These are phyloP conservation scores for Amphiduros pacificus DNA, from an alignment of 2,888 invertebrate genomes.

Conservation along the genomic window DNA sequence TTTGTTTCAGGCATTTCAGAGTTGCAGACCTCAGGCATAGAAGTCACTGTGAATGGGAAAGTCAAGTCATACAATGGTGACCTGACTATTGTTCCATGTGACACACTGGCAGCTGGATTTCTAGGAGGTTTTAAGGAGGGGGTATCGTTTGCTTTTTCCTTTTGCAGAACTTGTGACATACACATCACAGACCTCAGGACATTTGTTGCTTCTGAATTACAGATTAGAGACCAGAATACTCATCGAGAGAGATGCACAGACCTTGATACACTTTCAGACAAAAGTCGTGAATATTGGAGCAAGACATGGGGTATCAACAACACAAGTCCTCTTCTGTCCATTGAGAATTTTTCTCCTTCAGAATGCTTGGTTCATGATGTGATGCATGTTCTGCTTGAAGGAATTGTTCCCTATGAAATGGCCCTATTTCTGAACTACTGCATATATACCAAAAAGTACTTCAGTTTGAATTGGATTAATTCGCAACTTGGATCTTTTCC, in stretches of 20 bases:
- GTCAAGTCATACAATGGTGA: conserved; percentile 14
- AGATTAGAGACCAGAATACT: conserved; percentile 2
- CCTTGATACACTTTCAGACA: conserved; percentile 2
- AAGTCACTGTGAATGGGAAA: neutral
- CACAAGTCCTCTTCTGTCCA: conserved; percentile 7
- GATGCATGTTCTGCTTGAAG: conserved; percentile 21
- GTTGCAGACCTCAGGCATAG: neutral
- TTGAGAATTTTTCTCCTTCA: conserved; percentile 7
- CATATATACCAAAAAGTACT: conserved; percentile 1
- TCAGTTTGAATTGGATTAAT: conserved; percentile 5
- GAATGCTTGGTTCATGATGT: conserved; percentile 18
- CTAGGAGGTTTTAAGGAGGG: conserved; percentile 24
- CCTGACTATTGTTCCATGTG: conserved; percentile 18
- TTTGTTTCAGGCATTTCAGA: neutral
- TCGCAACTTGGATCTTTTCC: neutral
- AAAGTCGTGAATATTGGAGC: conserved; percentile 15
- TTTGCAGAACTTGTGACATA: conserved; percentile 17
- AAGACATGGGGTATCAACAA: conserved; percentile 25
- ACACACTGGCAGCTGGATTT: conserved; percentile 21
- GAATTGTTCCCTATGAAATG: conserved; percentile 18
- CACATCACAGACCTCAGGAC: neutral
- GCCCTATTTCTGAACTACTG: neutral
- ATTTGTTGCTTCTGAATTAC: conserved; percentile 4
- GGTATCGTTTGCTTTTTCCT: conserved; percentile 18
- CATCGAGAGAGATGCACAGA: conserved; percentile 11